These are phyloP conservation scores for Pocillopora damicornis DNA, from an alignment of 64 coral and sea anemone genomes.

Conservation along the genomic window DNA sequence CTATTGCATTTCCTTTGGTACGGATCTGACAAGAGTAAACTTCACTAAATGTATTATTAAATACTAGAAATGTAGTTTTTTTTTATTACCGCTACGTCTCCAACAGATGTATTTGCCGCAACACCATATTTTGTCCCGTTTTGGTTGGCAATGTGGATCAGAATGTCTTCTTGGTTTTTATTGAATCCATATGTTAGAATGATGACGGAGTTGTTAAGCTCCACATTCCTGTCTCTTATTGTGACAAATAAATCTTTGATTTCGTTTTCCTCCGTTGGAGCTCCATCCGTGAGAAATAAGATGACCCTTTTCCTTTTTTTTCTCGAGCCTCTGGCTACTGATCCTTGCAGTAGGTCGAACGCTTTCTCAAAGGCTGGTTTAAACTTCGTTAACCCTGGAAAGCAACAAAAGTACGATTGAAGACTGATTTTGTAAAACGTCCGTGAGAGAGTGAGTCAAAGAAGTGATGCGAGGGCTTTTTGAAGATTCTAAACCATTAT, in stretches of 20 bases:
- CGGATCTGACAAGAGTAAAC: too few relatives aligned
- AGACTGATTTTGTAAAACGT: too few relatives aligned
- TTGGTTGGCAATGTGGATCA: conserved; percentile 21
- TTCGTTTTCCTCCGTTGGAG: neutral
- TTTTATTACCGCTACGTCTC: conserved; percentile 14
- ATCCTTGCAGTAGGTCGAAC: neutral
- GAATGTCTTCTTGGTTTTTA: neutral
- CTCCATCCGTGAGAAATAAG: conserved; percentile 16
- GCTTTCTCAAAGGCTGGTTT: conserved; percentile 6
- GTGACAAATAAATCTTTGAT: neutral
- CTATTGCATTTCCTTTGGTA: too few relatives aligned
- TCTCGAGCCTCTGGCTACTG: neutral
- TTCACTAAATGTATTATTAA: too few relatives aligned
- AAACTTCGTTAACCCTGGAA: neutral
- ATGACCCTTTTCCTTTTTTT: conserved; percentile 8
- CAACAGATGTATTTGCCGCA: neutral
- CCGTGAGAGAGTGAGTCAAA: too few relatives aligned
- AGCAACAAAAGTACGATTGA: neutral
- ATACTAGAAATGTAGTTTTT: too few relatives aligned
- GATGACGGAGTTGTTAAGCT: conserved; percentile 4
- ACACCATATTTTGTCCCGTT: neutral
- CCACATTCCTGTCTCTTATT: conserved; percentile 4
- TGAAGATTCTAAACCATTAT: too few relatives aligned
- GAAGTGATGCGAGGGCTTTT: too few relatives aligned
- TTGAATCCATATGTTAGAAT: conserved; percentile 34